phyloP scores from a whole-genome alignment of 2,113 vertebrate genomes.

The Erpornis zantholeuca region DNA sequence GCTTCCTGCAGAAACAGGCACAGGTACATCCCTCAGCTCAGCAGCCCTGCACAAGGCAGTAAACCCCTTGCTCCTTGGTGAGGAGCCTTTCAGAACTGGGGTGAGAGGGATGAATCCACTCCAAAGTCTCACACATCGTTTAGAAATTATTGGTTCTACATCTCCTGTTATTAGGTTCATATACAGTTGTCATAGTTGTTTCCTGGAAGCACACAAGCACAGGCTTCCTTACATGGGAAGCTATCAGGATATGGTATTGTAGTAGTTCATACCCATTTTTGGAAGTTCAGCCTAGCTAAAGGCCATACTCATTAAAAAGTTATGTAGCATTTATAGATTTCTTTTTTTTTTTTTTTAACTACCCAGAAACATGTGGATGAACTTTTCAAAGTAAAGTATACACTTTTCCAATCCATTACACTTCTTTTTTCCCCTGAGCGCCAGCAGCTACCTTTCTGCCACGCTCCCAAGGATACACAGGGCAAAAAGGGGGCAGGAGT shows the following conservation, averaged over 20 bases:
- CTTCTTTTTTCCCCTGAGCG: not conserved
- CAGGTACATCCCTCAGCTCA: not conserved
- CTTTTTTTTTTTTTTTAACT: not conserved
- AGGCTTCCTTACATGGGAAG: not conserved
- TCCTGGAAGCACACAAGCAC: constrained; percentile 6
- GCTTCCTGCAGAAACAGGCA: not conserved
- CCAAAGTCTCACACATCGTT: not conserved
- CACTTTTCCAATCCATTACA: constrained; percentile 44
- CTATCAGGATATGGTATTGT: not conserved
- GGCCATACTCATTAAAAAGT: constrained; percentile 52
- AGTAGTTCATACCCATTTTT: constrained; percentile 26
- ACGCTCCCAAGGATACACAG: not conserved
- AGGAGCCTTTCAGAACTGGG: not conserved
- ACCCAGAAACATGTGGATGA: not conserved
- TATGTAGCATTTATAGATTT: constrained; percentile 45
- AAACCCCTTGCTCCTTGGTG: not conserved
- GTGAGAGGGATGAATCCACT: not conserved
- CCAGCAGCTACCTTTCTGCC: not conserved
- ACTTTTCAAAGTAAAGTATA: constrained; percentile 40
- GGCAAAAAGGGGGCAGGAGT: constrained; percentile 6
- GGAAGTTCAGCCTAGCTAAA: constrained; percentile 28
- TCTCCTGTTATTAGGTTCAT: not conserved
- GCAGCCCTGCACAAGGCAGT: not conserved
- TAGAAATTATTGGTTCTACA: not conserved
- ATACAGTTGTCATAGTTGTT: not conserved